Evolutionary conservation across 1,140 invertebrate genomes (phyloP).

Genomic region (Pachyrhynchus sulphureomaculatus): DNA sequence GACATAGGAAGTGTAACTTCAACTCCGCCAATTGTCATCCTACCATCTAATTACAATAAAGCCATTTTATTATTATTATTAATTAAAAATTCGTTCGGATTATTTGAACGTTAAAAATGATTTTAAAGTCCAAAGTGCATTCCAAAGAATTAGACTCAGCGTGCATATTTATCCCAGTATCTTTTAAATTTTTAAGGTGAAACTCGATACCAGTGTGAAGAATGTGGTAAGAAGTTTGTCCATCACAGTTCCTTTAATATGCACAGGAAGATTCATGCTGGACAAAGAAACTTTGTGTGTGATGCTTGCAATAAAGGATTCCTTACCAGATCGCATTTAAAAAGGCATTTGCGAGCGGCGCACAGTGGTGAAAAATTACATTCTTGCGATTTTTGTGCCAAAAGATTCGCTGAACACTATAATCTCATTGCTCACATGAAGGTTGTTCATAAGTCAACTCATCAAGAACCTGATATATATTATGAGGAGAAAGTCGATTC

Average conservation of each 20-base stretch:
- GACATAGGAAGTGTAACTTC: too few relatives aligned
- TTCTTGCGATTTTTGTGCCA: conserved; percentile 63
- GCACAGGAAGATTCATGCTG: conserved; percentile 64
- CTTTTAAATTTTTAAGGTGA: conserved; percentile 30
- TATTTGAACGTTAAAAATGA: too few relatives aligned
- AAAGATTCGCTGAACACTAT: conserved; percentile 67
- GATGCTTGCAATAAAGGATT: conserved; percentile 60
- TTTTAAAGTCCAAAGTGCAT: too few relatives aligned
- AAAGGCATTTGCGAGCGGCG: conserved; percentile 62
- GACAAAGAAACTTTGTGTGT: conserved; percentile 63
- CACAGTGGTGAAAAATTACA: conserved; percentile 71
- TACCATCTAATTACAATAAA: too few relatives aligned
- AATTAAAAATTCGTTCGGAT: too few relatives aligned
- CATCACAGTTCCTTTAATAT: conserved; percentile 70
- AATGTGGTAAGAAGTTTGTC: conserved; percentile 68
- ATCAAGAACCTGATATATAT: too few relatives aligned
- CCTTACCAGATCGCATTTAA: conserved; percentile 64
- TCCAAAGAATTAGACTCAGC: too few relatives aligned
- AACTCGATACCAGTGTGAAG: conserved; percentile 57
- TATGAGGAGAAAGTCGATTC: too few relatives aligned
- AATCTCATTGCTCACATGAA: conserved; percentile 44
- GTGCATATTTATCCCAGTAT: background rate
- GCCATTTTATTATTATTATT: too few relatives aligned
- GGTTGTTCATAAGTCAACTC: conserved; percentile 6
- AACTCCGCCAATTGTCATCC: too few relatives aligned